These are phyloP conservation scores for Heteromormyrus szaboi DNA, from an alignment of 2,797 vertebrate species.

Conservation along the genomic window DNA sequence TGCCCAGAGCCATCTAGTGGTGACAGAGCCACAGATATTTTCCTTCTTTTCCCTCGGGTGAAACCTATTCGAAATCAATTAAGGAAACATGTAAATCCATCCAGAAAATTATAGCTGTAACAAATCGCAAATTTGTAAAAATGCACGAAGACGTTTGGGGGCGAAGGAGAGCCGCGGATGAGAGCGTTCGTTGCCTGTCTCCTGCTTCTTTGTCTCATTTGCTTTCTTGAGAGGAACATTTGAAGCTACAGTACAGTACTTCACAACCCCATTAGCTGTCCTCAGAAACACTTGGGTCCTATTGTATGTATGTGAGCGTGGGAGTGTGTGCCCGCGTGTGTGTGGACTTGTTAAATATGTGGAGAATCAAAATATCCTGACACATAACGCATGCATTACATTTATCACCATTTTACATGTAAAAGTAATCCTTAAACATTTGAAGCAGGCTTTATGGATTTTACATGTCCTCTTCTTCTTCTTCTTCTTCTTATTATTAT, in stretches of 20 bases:
- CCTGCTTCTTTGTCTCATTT: neutral
- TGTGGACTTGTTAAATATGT: neutral
- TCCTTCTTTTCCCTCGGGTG: neutral
- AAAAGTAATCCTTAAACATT: neutral
- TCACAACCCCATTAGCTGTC: conserved; percentile 20
- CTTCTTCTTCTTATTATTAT: neutral
- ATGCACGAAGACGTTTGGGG: neutral
- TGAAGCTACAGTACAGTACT: conserved; percentile 19
- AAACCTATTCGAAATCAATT: neutral
- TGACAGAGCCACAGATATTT: neutral
- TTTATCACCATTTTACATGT: neutral
- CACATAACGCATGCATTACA: neutral
- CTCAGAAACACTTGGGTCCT: conserved; percentile 17
- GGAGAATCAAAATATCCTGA: neutral
- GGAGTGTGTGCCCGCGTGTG: conserved; percentile 11
- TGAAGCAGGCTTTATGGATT: neutral
- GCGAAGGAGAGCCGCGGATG: neutral
- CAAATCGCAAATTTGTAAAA: conserved; percentile 4
- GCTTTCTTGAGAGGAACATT: conserved; percentile 4
- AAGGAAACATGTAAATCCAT: neutral
- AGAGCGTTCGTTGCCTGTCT: neutral
- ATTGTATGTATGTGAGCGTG: neutral
- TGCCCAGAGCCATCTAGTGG: conserved; percentile 23
- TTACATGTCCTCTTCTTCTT: neutral
- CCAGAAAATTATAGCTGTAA: neutral